Evolutionary conservation across 2,797 vertebrate genomes (phyloP), one percentile per base, ranked within the genome.

Genomic region (Cephalopachus bancanus): DNA sequence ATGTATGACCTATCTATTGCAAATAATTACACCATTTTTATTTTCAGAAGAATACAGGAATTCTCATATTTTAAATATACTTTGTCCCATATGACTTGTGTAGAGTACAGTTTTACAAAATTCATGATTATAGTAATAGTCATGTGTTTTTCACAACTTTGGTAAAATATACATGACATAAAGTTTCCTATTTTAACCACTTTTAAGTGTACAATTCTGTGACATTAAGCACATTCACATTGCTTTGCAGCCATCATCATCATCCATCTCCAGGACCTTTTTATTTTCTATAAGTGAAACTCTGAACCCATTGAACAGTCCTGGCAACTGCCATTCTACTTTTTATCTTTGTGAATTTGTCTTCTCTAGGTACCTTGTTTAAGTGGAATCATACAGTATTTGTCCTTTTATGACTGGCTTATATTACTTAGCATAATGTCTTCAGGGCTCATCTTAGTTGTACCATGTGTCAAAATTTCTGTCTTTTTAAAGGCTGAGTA

Each of bases 1-100:
- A 7, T 28, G 11, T 65, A 51, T 65, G 33, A 74, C 59, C 24
- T 91, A 85, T 91, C 37, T 67, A 28, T 87, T 49, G 37, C 17
- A 83, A 83, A 88, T 83, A 89, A 53, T 93, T 75, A 55, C 0
- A 64, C 55, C 65, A 44, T 78, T 95, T 83, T 75, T 87, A 84
- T 81, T 83, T 72, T 93, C 17, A 59, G 19, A 59, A 90, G 24
- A 80, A 72, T 72, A 75, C 12, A 19, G 28, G 83, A 72, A 80
- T 74, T 74, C 11, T 81, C 11, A 87, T 57, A 55, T 79, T 62
- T 91, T 64, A 78, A 79, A 62, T 53, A 85, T 74, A 75, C 84
- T 74, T 75, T 37, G 26, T 84, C 16, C 49, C 3, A 5, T 74
- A 44, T 80, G 55, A 65, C 51, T 74, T 86, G 17, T 49, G 8